Percentiles rank a stretch among this genome's conserved stretches.
Evolutionary conservation across 2,888 invertebrate genomes (phyloP).

Genomic region (Listrodromus nycthemerus): DNA sequence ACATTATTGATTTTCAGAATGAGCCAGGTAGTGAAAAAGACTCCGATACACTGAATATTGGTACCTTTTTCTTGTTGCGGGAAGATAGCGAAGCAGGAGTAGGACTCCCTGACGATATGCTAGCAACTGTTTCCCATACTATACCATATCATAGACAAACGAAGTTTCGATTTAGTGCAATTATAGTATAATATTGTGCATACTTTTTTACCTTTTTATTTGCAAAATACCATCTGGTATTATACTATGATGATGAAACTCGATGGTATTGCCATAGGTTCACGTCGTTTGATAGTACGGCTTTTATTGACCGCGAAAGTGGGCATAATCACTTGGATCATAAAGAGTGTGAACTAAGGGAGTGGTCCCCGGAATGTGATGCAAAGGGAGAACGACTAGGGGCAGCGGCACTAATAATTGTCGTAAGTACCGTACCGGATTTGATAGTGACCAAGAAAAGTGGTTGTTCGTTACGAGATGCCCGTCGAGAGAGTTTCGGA

Average conservation of each 20-base stretch:
- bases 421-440: constrained; percentile 42
- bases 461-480: constrained; percentile 18
- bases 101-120: too few relatives aligned
- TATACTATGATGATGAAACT: not conserved
- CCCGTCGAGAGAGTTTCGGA: constrained; percentile 17
- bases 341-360: not conserved
- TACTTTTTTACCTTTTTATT: too few relatives aligned
- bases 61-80: too few relatives aligned
- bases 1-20: too few relatives aligned
- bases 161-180: too few relatives aligned
- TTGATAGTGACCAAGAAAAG: constrained; percentile 43
- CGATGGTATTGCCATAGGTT: not conserved
- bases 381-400: constrained; percentile 6
- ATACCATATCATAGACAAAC: too few relatives aligned
- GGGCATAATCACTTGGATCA: constrained; percentile 36
- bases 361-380: not conserved
- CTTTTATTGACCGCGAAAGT: constrained; percentile 42
- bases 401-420: constrained; percentile 39
- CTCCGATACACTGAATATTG: too few relatives aligned
- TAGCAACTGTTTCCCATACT: too few relatives aligned
- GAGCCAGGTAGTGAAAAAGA: too few relatives aligned
- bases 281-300: constrained; percentile 35
- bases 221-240: too few relatives aligned
- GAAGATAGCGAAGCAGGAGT: too few relatives aligned
- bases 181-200: too few relatives aligned